Percentiles rank a stretch among this genome's conserved stretches.
phyloP scores from a whole-genome alignment of 1,140 invertebrate genomes.

The Notospermus geniculatus region DNA sequence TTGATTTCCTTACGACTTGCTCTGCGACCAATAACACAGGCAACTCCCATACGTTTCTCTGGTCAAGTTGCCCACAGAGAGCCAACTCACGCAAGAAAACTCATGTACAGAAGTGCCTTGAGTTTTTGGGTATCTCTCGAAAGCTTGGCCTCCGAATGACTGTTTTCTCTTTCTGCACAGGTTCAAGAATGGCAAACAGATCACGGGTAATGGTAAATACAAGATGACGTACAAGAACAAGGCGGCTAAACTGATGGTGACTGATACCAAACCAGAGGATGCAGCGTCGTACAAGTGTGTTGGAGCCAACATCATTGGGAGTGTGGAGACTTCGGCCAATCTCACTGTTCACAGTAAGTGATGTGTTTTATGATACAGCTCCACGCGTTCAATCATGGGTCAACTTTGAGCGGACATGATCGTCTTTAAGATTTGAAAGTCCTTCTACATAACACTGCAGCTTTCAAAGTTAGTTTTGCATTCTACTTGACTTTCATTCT shows the following conservation, averaged over 20 bases:
- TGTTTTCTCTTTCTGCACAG: conserved; percentile 27
- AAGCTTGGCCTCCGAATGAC: neutral
- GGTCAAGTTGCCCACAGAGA: too few relatives aligned
- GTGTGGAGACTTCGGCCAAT: conserved; percentile 39
- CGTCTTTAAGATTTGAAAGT: too few relatives aligned
- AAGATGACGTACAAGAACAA: conserved; percentile 39
- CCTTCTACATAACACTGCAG: too few relatives aligned
- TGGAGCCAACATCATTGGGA: conserved; percentile 63
- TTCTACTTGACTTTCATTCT: conserved; percentile 33
- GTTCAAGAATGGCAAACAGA: conserved; percentile 45
- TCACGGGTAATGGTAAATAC: conserved; percentile 34
- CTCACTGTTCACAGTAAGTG: conserved; percentile 49
- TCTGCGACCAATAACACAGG: too few relatives aligned
- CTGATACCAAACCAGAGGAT: conserved; percentile 81
- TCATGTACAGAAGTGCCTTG: too few relatives aligned
- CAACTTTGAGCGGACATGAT: too few relatives aligned
- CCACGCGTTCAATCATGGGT: too few relatives aligned
- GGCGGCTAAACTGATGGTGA: conserved; percentile 69
- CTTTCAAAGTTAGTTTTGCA: conserved; percentile 29
- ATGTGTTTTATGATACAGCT: neutral
- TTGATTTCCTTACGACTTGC: too few relatives aligned
- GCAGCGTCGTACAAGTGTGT: conserved; percentile 90
- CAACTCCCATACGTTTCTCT: too few relatives aligned
- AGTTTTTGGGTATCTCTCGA: neutral
- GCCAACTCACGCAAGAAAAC: too few relatives aligned